Conservation (phyloP, 2,888 invertebrate genomes). For the Drosophila incognita region DNA sequence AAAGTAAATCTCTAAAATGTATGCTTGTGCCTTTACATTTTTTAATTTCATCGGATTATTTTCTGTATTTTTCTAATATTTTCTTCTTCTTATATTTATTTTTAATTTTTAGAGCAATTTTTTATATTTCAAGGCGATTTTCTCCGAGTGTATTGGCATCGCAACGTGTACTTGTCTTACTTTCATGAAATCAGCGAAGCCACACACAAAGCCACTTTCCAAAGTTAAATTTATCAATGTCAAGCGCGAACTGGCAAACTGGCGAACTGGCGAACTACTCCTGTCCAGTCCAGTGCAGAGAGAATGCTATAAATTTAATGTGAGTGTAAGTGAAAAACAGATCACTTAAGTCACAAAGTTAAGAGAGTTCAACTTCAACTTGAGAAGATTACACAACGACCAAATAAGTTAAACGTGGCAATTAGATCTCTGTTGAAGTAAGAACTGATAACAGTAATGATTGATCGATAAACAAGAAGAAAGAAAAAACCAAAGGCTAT, state of each 20-base stretch:
- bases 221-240: constrained; percentile 54
- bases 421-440: background rate
- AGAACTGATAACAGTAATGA: constrained; percentile 7
- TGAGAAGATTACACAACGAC: background rate
- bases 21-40: too few species aligned
- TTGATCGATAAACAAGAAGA: background rate
- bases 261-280: background rate
- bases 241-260: constrained; percentile 8
- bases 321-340: constrained; percentile 18
- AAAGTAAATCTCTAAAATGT: too few species aligned
- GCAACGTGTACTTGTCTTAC: constrained; percentile 8
- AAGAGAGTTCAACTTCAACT: background rate
- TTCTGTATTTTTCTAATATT: too few species aligned
- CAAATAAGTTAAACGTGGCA: background rate
- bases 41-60: too few species aligned
- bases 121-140: background rate
- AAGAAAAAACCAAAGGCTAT: constrained; percentile 17
- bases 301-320: constrained; percentile 26
- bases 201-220: constrained; percentile 26
- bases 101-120: background rate
- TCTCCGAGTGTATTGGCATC: constrained; percentile 2
- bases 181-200: constrained; percentile 29
- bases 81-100: too few species aligned
- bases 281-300: background rate
- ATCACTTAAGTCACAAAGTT: constrained; percentile 26